phyloP scores from a whole-genome alignment of 2,888 invertebrate species.

The Penaeus monodon region DNA sequence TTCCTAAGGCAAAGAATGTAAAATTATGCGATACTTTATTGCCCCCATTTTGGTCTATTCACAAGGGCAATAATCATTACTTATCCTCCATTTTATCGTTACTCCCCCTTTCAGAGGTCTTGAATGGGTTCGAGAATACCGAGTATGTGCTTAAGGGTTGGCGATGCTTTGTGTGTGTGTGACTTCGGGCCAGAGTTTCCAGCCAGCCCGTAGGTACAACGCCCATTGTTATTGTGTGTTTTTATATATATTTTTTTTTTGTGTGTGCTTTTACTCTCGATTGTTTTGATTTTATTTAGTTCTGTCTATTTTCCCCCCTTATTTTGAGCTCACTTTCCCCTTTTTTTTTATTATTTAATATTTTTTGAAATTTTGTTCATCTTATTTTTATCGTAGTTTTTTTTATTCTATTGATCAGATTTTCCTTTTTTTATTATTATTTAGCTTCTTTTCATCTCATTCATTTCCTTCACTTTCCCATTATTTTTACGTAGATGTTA shows the following conservation, averaged over 20 bases:
- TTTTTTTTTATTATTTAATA: no score
- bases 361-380: no score
- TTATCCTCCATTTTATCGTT: constrained; percentile 32
- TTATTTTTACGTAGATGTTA: no score
- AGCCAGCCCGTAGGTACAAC: background rate
- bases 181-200: background rate
- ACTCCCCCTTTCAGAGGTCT: constrained; percentile 23
- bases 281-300: no score
- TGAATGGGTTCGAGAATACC: no score
- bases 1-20: constrained; percentile 28
- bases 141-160: background rate
- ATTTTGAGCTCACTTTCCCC: no score
- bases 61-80: constrained; percentile 27
- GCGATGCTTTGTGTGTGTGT: background rate
- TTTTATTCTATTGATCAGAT: background rate
- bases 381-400: background rate
- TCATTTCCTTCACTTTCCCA: no score
- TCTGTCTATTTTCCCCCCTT: no score
- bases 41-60: constrained; percentile 19
- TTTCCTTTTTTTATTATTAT: no score
- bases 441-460: no score
- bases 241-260: background rate
- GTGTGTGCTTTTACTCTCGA: background rate
- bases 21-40: constrained; percentile 41
- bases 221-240: background rate